Conservation (phyloP, 2,888 invertebrate species). For the Phortica okadai region DNA sequence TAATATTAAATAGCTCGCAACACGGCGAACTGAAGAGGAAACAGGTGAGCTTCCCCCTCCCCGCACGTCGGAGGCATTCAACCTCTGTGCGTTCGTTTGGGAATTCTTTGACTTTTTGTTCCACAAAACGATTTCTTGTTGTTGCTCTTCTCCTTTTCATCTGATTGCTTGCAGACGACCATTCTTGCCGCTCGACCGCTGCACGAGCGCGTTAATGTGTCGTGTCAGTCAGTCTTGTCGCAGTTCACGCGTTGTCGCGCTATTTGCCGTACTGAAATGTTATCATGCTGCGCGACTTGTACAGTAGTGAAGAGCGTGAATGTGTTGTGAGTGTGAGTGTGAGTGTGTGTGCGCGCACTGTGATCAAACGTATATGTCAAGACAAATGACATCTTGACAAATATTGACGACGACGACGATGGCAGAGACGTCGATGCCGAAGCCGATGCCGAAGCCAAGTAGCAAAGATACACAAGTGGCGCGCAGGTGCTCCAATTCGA, state of each 20-base stretch:
- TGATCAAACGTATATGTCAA: slow-evolving; percentile 75
- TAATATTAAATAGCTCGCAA: background rate
- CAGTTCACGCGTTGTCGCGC: background rate
- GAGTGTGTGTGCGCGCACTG: slow-evolving; percentile 46
- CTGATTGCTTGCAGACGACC: too few species aligned
- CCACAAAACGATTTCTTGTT: too few species aligned
- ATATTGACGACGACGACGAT: slow-evolving; percentile 67
- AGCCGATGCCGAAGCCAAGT: background rate
- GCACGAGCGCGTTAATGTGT: too few species aligned
- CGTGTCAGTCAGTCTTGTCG: background rate
- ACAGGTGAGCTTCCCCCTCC: background rate
- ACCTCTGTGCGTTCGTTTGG: too few species aligned
- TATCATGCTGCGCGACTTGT: slow-evolving; percentile 4
- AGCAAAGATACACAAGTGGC: background rate
- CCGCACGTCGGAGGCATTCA: too few species aligned
- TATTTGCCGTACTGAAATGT: background rate
- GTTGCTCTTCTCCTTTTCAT: too few species aligned
- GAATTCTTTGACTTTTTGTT: too few species aligned
- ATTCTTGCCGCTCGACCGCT: too few species aligned
- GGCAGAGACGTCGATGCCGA: slow-evolving; percentile 1
- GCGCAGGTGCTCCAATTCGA: slow-evolving; percentile 20
- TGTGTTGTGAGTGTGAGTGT: background rate
- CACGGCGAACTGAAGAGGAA: background rate
- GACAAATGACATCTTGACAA: slow-evolving; percentile 74
- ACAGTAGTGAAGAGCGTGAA: background rate